Evolutionary conservation across 2,797 vertebrate species (phyloP).

Genomic region (Astyanax mexicanus): DNA sequence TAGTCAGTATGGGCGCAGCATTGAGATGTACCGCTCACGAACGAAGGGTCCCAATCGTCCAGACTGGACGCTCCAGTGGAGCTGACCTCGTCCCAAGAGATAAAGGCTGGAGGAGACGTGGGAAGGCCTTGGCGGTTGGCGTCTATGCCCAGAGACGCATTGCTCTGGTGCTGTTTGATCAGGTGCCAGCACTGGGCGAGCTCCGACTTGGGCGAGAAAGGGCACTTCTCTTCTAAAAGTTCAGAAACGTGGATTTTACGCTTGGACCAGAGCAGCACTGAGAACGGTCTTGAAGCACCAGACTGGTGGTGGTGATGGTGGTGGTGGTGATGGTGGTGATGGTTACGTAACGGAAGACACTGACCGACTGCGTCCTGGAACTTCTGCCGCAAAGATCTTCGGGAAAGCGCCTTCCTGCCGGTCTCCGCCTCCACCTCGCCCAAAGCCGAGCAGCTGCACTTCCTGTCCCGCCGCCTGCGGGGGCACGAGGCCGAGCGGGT

Average conservation of each 20-base stretch:
- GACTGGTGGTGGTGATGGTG: slow-evolving; percentile 68
- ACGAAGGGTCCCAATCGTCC: slow-evolving; percentile 77
- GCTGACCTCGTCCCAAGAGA: slow-evolving; percentile 80
- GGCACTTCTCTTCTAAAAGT: slow-evolving; percentile 94
- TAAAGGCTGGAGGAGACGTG: slow-evolving; percentile 70
- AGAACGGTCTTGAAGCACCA: slow-evolving; percentile 69
- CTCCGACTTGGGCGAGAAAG: slow-evolving; percentile 92
- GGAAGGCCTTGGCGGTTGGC: slow-evolving; percentile 70
- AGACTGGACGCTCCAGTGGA: slow-evolving; percentile 82
- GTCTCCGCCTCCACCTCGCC: slow-evolving; percentile 83
- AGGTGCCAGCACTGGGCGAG: slow-evolving; percentile 94
- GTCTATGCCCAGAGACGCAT: slow-evolving; percentile 75
- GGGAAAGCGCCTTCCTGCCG: slow-evolving; percentile 87
- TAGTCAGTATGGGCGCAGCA: slow-evolving; percentile 87
- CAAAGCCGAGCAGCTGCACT: slow-evolving; percentile 86
- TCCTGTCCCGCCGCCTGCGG: slow-evolving; percentile 85
- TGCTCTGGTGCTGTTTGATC: slow-evolving; percentile 85
- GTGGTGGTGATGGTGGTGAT: slow-evolving; percentile 81
- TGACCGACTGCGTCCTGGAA: slow-evolving; percentile 94
- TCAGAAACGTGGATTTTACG: slow-evolving; percentile 95
- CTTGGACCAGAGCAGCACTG: slow-evolving; percentile 88
- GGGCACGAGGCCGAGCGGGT: slow-evolving; percentile 74
- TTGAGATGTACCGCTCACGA: slow-evolving; percentile 53
- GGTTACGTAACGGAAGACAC: slow-evolving; percentile 91
- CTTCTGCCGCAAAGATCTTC: slow-evolving; percentile 92